Percentiles rank a stretch among this genome's conserved stretches.
phyloP scores from a whole-genome alignment of 2,888 invertebrate species.

The Furcula furcula region DNA sequence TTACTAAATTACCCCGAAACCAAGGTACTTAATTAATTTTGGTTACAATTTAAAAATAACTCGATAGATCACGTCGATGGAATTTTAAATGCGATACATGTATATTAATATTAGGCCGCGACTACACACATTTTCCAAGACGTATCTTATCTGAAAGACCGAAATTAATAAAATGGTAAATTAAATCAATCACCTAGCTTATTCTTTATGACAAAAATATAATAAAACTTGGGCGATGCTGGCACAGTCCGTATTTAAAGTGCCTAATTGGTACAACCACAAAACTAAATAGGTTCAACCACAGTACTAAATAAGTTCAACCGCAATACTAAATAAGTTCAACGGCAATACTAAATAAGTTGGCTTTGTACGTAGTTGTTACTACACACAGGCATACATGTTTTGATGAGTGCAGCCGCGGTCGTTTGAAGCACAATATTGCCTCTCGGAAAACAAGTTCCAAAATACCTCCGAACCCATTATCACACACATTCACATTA shows the following conservation, averaged over 20 bases:
- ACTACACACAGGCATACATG: background rate
- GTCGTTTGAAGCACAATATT: conserved; percentile 17
- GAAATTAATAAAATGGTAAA: no score
- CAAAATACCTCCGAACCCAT: conserved; percentile 17
- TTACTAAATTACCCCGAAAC: conserved; percentile 15
- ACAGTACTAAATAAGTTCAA: no score
- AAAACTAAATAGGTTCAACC: no score
- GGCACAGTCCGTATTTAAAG: no score
- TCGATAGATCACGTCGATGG: conserved; percentile 20
- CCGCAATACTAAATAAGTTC: no score
- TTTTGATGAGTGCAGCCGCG: conserved; percentile 13
- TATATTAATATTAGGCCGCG: conserved; percentile 6
- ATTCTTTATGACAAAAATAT: no score
- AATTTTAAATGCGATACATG: conserved; percentile 23
- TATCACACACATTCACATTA: conserved; percentile 21
- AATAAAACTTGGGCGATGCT: no score
- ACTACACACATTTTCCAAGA: conserved; percentile 8
- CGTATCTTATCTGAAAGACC: no score
- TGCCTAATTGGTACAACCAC: no score
- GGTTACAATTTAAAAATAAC: conserved; percentile 12
- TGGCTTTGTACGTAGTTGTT: no score
- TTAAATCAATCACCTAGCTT: no score
- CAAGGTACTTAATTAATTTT: conserved; percentile 17
- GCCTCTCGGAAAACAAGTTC: conserved; percentile 12
- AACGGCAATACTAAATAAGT: no score